Evolutionary conservation across 2,888 invertebrate genomes (phyloP).

Genomic region (Ashinkailepas kermadecensis): DNA sequence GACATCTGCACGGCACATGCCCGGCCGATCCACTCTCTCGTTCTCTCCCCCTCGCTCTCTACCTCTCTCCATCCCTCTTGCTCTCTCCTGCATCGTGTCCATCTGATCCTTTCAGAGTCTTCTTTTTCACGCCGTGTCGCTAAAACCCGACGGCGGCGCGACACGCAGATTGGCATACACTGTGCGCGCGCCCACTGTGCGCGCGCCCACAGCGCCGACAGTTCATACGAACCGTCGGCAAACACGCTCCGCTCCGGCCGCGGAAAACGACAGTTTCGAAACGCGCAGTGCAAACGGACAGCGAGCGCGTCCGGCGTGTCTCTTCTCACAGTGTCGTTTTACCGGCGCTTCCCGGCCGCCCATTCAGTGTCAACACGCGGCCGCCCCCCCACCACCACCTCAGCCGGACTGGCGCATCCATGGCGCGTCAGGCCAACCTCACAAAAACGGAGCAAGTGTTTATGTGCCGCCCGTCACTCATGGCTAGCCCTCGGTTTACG

Average conservation of each 20-base stretch:
- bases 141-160: neutral
- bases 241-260: neutral
- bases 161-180: neutral
- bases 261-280: neutral
- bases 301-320: neutral
- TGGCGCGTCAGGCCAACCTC: neutral
- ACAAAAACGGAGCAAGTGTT: neutral
- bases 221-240: neutral
- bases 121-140: neutral
- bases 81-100: neutral
- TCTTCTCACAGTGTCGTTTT: neutral
- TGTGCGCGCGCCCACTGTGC: no score
- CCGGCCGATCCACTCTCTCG: neutral
- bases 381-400: no score
- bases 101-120: neutral
- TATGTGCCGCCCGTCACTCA: neutral
- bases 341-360: neutral
- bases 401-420: no score
- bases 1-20: neutral
- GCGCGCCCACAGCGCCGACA: no score
- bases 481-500: neutral
- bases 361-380: neutral
- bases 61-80: no score
- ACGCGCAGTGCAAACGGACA: neutral
- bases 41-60: neutral